Conservation (phyloP, 92 coral and sea anemone species). For the Parazoanthus swiftii region DNA sequence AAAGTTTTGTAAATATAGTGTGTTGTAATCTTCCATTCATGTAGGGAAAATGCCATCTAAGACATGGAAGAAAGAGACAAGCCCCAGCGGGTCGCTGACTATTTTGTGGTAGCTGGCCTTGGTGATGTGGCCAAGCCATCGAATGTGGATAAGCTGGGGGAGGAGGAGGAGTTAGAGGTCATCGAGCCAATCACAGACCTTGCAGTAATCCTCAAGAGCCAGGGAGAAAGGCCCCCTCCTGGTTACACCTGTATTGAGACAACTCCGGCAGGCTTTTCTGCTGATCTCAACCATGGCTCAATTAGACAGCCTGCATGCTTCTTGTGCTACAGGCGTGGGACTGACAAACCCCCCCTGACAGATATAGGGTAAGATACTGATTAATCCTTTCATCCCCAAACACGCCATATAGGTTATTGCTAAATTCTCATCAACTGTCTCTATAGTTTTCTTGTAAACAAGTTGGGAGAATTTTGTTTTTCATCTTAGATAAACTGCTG, state of each 20-base stretch:
- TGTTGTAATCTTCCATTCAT: neutral
- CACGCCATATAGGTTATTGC: too few species aligned
- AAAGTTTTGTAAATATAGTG: neutral
- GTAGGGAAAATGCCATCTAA: slow-evolving; percentile 49
- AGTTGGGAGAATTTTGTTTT: too few species aligned
- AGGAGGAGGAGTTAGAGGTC: slow-evolving; percentile 59
- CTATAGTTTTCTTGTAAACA: too few species aligned
- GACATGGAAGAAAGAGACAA: slow-evolving; percentile 86
- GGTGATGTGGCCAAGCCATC: slow-evolving; percentile 69
- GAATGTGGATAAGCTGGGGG: slow-evolving; percentile 67
- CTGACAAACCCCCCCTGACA: slow-evolving; percentile 94
- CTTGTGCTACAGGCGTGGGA: slow-evolving; percentile 83
- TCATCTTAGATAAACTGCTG: too few species aligned
- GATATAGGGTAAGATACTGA: slow-evolving; percentile 82
- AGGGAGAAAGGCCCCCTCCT: slow-evolving; percentile 81
- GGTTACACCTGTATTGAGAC: slow-evolving; percentile 85
- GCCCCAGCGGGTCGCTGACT: slow-evolving; percentile 97
- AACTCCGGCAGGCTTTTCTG: slow-evolving; percentile 91
- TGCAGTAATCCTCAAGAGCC: slow-evolving; percentile 91
- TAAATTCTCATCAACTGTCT: too few species aligned
- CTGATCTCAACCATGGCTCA: slow-evolving; percentile 94
- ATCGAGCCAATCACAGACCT: slow-evolving; percentile 97
- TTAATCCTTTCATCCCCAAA: too few species aligned
- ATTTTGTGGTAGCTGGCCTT: slow-evolving; percentile 97
- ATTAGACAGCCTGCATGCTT: slow-evolving; percentile 91